Evolutionary conservation across 2,888 invertebrate genomes (phyloP), one percentile per base, ranked within the genome.

Genomic region (Lamellibrachia satsuma): DNA sequence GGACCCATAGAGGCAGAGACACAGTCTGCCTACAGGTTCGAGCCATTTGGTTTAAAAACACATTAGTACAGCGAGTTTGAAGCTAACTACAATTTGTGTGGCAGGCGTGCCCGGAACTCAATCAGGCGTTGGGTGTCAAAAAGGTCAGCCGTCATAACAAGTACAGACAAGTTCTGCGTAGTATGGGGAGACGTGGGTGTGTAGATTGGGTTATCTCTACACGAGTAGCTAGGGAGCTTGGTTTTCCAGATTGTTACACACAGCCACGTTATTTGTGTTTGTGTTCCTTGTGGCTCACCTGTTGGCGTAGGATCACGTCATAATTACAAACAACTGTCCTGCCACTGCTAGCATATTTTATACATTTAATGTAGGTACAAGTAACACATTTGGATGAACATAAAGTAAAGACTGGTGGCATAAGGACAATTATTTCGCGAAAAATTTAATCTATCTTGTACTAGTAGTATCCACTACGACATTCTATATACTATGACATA

Each of bases 101-200:
- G 75, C 75, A 75, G 75, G 15, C 22, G 75, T 15, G 22, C 75
- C 75, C 15, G 1, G 15, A 75, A 75, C 75, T 75, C 75, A 75
- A 75, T 75, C 75, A 75, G 75, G 75, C 6, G n/a, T 75, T 75
- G 75, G 75, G 75, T 75, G 75, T 75, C 75, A 75, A 75, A 75
- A 75, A 75, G 3, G 75, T 75, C 75, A n/a, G 75, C 22, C n/a
- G 15, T n/a, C 22, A 22, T 75, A 75, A 75, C n/a, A 75, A 75
- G 75, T 22, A 75, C 75, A 22, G 75, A n/a, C 15, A n/a, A 22
- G n/a, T 22, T 22, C 75, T 75, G 11, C 75, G 75, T 75, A 11
- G 75, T 75, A 75, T 15, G 57, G 8, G 75, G 75, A 22, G 22
- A 75, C 6, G 75, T 75, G 75, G 75, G 75, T 15, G 75, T 75